Evolutionary conservation across 2,888 invertebrate genomes (phyloP).

Genomic region (Dasypolia templi): DNA sequence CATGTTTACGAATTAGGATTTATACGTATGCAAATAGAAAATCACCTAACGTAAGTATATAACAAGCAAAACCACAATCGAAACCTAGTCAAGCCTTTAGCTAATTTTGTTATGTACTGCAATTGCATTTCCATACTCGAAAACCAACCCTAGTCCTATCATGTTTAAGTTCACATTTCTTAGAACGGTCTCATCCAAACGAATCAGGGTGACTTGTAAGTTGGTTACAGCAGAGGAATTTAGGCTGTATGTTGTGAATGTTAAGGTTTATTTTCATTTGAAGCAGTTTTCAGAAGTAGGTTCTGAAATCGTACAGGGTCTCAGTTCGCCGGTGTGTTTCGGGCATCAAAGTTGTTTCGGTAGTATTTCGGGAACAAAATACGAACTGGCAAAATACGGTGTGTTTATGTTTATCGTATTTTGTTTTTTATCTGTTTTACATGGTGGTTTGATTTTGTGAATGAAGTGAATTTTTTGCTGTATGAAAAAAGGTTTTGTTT

Average conservation of each 20-base stretch:
- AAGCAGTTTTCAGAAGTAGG: slow-evolving; percentile 13
- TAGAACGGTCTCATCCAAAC: not conserved
- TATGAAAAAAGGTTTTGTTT: not conserved
- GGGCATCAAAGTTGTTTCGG: slow-evolving; percentile 67
- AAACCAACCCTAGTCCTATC: not conserved
- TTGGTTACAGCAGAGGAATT: not conserved
- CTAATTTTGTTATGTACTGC: slow-evolving; percentile 55
- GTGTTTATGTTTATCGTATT: slow-evolving; percentile 40
- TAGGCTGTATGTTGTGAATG: fast-evolving
- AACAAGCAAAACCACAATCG: slow-evolving; percentile 36
- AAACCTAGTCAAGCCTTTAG: slow-evolving; percentile 38
- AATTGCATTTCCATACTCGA: slow-evolving; percentile 9
- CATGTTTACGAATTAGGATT: fast-evolving
- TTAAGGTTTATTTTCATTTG: slow-evolving; percentile 31
- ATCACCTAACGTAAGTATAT: slow-evolving; percentile 19
- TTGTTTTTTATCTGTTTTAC: slow-evolving; percentile 27
- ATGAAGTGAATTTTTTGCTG: slow-evolving; percentile 15
- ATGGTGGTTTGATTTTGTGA: slow-evolving; percentile 37
- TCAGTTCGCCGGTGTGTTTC: slow-evolving; percentile 68
- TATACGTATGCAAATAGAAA: not conserved
- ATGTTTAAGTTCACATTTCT: slow-evolving; percentile 26
- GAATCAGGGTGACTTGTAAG: slow-evolving; percentile 42
- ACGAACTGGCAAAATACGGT: slow-evolving; percentile 38
- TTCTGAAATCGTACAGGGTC: slow-evolving; percentile 50
- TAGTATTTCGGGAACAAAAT: slow-evolving; percentile 50